phyloP scores from a whole-genome alignment of 2,113 vertebrate species.

The Patagioenas fasciata region DNA sequence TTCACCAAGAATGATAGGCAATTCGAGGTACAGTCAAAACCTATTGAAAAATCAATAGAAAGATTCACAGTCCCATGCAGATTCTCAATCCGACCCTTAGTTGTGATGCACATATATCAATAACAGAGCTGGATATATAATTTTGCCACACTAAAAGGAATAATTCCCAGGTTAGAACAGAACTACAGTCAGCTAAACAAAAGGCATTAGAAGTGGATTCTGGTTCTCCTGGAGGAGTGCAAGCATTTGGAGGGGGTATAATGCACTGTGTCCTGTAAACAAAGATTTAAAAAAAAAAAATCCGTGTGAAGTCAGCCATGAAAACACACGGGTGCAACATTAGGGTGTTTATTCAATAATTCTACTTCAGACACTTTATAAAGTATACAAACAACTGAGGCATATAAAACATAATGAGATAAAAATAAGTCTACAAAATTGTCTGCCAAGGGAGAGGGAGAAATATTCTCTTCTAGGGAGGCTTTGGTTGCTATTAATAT shows the following conservation, averaged over 20 bases:
- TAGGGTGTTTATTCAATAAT: slow-evolving; percentile 4
- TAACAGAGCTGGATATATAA: not conserved
- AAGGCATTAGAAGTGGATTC: not conserved
- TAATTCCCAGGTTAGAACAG: not conserved
- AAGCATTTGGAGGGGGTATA: not conserved
- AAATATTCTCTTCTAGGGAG: not conserved
- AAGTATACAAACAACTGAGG: slow-evolving; percentile 9
- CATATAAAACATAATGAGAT: slow-evolving; percentile 5
- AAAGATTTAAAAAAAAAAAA: not conserved
- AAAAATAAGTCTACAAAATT: slow-evolving; percentile 20
- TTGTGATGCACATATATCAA: not conserved
- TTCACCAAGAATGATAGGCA: not conserved
- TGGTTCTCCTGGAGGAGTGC: not conserved
- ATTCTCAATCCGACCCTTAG: not conserved
- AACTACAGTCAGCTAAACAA: not conserved
- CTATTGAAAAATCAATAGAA: not conserved
- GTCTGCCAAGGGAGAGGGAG: not conserved
- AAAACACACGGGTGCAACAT: not conserved
- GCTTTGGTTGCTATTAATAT: not conserved
- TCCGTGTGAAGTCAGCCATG: not conserved
- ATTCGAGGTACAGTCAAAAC: slow-evolving; percentile 25
- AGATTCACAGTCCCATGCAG: not conserved
- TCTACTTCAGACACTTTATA: slow-evolving; percentile 2
- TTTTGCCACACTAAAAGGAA: not conserved
- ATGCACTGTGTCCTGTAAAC: not conserved